A percentile compares a stretch with the other conserved stretches of the same genome.
These are phyloP conservation scores for Drosophila trichaetosa DNA, from an alignment of 2,888 invertebrate genomes.

Conservation along the genomic window DNA sequence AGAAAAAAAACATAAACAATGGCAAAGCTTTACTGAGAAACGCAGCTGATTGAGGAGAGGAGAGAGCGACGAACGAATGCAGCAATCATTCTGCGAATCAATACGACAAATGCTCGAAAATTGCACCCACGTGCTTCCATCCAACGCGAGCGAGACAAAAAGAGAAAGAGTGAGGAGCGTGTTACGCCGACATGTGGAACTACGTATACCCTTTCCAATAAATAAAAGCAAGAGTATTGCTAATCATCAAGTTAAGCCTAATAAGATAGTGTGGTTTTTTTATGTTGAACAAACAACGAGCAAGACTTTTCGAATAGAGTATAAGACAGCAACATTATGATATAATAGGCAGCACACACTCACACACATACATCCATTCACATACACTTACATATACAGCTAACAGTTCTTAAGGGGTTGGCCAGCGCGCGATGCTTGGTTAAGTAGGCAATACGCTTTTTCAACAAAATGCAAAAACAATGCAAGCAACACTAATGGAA, in stretches of 20 bases:
- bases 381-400: constrained; percentile 3
- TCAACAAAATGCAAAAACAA: constrained; percentile 26
- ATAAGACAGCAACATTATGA: constrained; percentile 5
- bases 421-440: constrained; percentile 13
- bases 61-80: constrained; percentile 6
- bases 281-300: neutral
- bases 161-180: neutral
- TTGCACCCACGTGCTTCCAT: constrained; percentile 27
- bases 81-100: constrained; percentile 16
- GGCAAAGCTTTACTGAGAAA: constrained; percentile 1
- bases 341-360: constrained; percentile 19
- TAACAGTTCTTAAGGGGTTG: constrained; percentile 24
- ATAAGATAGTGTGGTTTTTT: too few relatives aligned
- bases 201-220: constrained; percentile 2
- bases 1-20: constrained; percentile 22
- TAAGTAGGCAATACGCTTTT: neutral
- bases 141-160: neutral
- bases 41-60: constrained; percentile 13
- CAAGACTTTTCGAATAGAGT: neutral
- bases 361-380: neutral
- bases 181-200: neutral
- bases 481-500: constrained; percentile 11
- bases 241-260: neutral
- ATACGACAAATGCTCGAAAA: constrained; percentile 16
- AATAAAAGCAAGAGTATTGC: neutral